Percentiles rank a stretch among this genome's conserved stretches.
Evolutionary conservation across 1,140 invertebrate species (phyloP).

Genomic region (Nixonia krombeini): DNA sequence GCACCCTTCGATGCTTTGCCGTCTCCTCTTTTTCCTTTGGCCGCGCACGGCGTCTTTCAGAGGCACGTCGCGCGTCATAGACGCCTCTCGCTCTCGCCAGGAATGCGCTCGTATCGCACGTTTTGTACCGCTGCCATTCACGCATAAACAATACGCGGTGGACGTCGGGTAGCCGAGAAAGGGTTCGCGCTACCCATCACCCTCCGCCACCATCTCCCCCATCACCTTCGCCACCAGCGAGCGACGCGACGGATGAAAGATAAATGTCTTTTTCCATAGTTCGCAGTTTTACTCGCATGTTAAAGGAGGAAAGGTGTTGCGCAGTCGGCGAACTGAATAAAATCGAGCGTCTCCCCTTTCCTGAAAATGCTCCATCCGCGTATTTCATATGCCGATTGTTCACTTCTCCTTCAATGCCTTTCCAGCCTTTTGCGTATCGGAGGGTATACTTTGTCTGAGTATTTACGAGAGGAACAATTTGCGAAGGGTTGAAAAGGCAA

Average conservation of each 20-base stretch:
- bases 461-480: too few relatives aligned
- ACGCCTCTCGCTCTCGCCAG: constrained; percentile 29
- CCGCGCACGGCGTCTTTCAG: constrained; percentile 38
- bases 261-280: constrained; percentile 21
- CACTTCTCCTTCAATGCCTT: not conserved
- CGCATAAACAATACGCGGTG: constrained; percentile 48
- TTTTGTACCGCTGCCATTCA: constrained; percentile 42
- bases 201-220: not conserved
- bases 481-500: too few relatives aligned
- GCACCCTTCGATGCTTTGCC: constrained; percentile 42
- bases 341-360: too few relatives aligned
- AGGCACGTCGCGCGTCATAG: constrained; percentile 23
- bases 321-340: not conserved
- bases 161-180: constrained; percentile 22
- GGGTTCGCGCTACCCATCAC: not conserved
- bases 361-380: too few relatives aligned
- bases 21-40: constrained; percentile 18
- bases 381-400: too few relatives aligned
- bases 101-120: constrained; percentile 48
- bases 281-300: constrained; percentile 8
- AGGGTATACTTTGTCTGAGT: too few relatives aligned
- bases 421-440: too few relatives aligned
- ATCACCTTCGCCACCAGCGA: not conserved
- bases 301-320: not conserved
- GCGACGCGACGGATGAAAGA: constrained; percentile 20